Base-by-base conservation (phyloP, 2,797 vertebrate species). In the Ctenopoma kingsleyae region DNA sequence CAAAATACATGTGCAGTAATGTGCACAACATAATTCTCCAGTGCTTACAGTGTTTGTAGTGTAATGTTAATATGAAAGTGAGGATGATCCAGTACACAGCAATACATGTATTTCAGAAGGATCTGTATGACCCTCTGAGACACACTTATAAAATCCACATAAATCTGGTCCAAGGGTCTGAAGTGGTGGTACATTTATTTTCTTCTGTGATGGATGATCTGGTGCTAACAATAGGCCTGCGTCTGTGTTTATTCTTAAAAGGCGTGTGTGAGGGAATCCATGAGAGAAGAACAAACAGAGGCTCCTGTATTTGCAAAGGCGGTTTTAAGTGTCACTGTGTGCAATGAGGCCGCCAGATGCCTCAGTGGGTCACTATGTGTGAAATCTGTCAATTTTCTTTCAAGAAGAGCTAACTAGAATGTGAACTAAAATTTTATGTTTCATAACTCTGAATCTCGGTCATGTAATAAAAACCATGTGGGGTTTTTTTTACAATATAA, bases 131-230 rank as follows among this genome's bases (percentile, higher is more conserved):
- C 36, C 64, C 41, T 75, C 27, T 13, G 25, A 56, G 43, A 59
- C 63, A 64, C 15, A 59, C 50, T 49, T 67, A 22, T 52, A 52
- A 71, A 74, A 71, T n/a, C 12, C 51, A 66, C 56, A 57, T 82
- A 48, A 56, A 75, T 65, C 53, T 38, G n/a, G 48, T 32, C 22
- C 32, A 20, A 36, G 43, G 48, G 43, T 55, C 63, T 75, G 38
- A 55, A n/a, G 15, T 50, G 49, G 48, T 67, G 30, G 48, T 53
- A 71, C 40, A 55, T 25, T 57, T 50, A 23, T 67, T 50, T 58
- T 43, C 41, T 68, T 61, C 50, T 59, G 2, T 81, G 64, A 79
- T 82, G 72, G 72, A 82, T 76, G 80, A 62, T 69, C 32, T 65
- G 8, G 55, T 57, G 60, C 68, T 73, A 73, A 81, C 69, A 81